These are phyloP conservation scores for Catagonus wagneri DNA, from an alignment of 2,113 vertebrate genomes.

Conservation along the genomic window DNA sequence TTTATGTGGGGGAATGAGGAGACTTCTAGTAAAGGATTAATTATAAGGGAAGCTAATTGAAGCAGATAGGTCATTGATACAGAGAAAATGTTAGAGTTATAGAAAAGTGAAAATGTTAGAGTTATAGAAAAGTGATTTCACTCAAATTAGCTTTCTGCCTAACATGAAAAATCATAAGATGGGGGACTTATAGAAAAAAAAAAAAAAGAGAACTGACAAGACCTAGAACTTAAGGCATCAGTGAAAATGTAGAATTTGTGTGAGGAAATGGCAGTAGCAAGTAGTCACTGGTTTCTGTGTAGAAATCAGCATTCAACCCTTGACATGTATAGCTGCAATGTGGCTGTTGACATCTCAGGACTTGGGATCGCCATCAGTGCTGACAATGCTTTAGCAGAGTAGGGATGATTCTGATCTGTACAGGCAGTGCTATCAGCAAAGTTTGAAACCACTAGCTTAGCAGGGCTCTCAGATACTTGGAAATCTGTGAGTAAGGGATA, in stretches of 20 bases:
- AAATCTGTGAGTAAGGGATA: neutral
- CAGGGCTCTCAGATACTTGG: neutral
- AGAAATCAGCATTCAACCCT: neutral
- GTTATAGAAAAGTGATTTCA: neutral
- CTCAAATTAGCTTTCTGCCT: neutral
- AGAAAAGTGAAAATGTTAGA: neutral
- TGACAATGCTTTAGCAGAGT: neutral
- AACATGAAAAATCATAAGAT: neutral
- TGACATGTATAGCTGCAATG: neutral
- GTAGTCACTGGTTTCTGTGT: neutral
- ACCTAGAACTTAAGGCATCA: neutral
- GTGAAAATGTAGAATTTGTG: neutral
- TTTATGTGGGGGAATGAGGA: neutral
- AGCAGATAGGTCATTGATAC: neutral
- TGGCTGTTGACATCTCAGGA: neutral
- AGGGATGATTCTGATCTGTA: neutral
- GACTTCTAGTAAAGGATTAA: neutral
- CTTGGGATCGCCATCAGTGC: neutral
- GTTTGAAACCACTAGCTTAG: neutral
- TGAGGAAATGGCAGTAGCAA: neutral
- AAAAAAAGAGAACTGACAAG: neutral
- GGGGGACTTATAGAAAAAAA: fast-evolving
- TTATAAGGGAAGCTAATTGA: neutral
- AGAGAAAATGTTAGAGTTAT: neutral
- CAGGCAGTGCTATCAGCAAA: fast-evolving